These are phyloP conservation scores for Drosophila santomea DNA, from an alignment of 1,140 invertebrate species.

Conservation along the genomic window DNA sequence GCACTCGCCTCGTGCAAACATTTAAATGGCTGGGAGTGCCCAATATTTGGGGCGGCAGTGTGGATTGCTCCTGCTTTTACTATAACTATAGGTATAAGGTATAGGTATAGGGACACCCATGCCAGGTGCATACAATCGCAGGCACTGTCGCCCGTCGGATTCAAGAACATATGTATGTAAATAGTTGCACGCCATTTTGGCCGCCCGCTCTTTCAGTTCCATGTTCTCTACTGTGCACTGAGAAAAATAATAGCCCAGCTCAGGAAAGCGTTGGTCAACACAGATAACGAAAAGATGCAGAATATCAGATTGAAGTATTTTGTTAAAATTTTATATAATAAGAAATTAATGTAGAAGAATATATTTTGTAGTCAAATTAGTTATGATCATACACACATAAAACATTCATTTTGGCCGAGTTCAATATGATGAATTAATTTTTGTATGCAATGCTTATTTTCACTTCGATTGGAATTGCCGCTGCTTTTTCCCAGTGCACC, in stretches of 20 bases:
- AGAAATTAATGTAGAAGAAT: too few species aligned
- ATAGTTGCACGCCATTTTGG: constrained; percentile 78
- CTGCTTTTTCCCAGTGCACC: constrained; percentile 3
- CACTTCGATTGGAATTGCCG: background rate
- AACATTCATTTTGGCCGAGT: too few species aligned
- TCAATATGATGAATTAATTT: too few species aligned
- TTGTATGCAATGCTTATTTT: background rate
- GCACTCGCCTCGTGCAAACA: constrained; percentile 11
- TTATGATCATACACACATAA: too few species aligned
- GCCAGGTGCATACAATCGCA: constrained; percentile 56
- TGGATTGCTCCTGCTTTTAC: constrained; percentile 8
- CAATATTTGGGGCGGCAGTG: constrained; percentile 53
- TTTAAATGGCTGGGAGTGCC: constrained; percentile 16
- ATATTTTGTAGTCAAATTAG: too few species aligned
- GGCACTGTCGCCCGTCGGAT: constrained; percentile 36
- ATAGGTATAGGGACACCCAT: background rate
- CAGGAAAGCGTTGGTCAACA: too few species aligned
- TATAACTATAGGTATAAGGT: constrained; percentile 4
- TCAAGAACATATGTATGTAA: constrained; percentile 82
- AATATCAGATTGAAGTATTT: too few species aligned
- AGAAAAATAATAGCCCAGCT: background rate
- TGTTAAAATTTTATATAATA: too few species aligned
- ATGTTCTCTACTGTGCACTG: constrained; percentile 10
- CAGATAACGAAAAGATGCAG: too few species aligned
- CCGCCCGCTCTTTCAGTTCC: constrained; percentile 26